A percentile compares a stretch with the other conserved stretches of the same genome.
Conservation (phyloP, 2,888 invertebrate species). For the Himalopsyche anomala region DNA sequence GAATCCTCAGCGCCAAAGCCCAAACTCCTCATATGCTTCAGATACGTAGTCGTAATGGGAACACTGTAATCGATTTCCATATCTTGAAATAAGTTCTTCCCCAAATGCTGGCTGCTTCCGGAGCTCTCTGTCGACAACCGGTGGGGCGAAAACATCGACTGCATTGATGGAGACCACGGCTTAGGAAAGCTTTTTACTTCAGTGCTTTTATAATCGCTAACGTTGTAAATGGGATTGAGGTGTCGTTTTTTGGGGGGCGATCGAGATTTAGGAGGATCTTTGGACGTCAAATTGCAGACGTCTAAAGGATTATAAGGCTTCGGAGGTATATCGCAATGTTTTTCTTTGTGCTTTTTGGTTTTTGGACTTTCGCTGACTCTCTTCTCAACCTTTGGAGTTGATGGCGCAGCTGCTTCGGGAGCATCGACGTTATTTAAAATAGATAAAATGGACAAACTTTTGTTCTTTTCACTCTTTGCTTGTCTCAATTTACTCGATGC, state of each 20-base stretch:
- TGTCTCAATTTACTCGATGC: slow-evolving; percentile 34
- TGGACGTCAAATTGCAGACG: slow-evolving; percentile 80
- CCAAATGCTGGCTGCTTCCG: slow-evolving; percentile 52
- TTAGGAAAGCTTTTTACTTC: slow-evolving; percentile 76
- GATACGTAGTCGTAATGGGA: slow-evolving; percentile 92
- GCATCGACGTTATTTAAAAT: not conserved
- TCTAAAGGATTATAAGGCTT: slow-evolving; percentile 78
- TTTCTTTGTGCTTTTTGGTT: slow-evolving; percentile 69
- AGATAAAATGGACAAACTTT: not conserved
- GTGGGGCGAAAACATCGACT: slow-evolving; percentile 68
- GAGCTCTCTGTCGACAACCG: slow-evolving; percentile 70
- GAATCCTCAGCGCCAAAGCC: slow-evolving; percentile 80
- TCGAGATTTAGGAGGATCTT: slow-evolving; percentile 77
- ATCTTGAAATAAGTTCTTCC: slow-evolving; percentile 67
- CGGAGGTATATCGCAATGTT: slow-evolving; percentile 67
- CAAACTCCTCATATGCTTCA: slow-evolving; percentile 89
- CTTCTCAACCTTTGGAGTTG: slow-evolving; percentile 41
- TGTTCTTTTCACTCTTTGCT: slow-evolving; percentile 43
- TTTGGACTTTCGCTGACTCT: slow-evolving; percentile 57
- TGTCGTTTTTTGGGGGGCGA: slow-evolving; percentile 74
- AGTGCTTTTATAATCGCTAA: slow-evolving; percentile 69
- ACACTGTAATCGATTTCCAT: slow-evolving; percentile 87
- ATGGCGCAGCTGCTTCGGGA: not conserved
- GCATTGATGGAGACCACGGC: slow-evolving; percentile 79
- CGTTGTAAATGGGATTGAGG: slow-evolving; percentile 70